Evolutionary conservation across 2,113 vertebrate species (phyloP).

Genomic region (Propithecus coquereli): DNA sequence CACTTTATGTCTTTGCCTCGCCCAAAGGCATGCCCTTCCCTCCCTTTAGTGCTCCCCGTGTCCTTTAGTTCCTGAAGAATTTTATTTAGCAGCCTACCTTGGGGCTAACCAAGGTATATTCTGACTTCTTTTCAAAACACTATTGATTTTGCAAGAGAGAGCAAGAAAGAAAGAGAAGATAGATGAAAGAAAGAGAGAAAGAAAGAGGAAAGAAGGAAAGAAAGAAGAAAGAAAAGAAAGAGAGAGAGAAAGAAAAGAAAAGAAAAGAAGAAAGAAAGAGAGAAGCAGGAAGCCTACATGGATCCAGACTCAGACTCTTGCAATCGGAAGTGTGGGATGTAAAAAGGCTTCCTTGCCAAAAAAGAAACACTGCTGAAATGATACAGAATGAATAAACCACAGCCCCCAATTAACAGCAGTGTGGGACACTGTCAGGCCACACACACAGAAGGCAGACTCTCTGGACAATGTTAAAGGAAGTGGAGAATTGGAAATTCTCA

Average conservation of each 20-base stretch:
- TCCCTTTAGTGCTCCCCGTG: no score
- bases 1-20: no score
- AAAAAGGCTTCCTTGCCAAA: constrained; percentile 77
- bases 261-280: no score
- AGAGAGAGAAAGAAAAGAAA: no score
- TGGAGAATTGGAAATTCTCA: constrained; percentile 63
- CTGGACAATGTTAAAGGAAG: constrained; percentile 79
- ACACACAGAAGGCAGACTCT: constrained; percentile 71
- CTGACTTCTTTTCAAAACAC: neutral
- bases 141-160: neutral
- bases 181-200: neutral
- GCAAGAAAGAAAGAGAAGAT: neutral
- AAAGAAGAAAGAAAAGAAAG: fast-evolving
- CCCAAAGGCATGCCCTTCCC: no score
- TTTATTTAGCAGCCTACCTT: neutral
- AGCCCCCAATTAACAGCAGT: constrained; percentile 78
- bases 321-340: constrained; percentile 79
- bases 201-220: neutral
- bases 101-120: neutral
- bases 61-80: neutral
- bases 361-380: constrained; percentile 81
- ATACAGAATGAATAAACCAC: constrained; percentile 79
- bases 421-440: constrained; percentile 80
- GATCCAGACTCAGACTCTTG: constrained; percentile 21
- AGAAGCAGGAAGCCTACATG: neutral